Percentiles rank a stretch among this genome's conserved stretches.
Conservation (phyloP, 2,888 invertebrate genomes). For the Caenorhabditis doughertyi region DNA sequence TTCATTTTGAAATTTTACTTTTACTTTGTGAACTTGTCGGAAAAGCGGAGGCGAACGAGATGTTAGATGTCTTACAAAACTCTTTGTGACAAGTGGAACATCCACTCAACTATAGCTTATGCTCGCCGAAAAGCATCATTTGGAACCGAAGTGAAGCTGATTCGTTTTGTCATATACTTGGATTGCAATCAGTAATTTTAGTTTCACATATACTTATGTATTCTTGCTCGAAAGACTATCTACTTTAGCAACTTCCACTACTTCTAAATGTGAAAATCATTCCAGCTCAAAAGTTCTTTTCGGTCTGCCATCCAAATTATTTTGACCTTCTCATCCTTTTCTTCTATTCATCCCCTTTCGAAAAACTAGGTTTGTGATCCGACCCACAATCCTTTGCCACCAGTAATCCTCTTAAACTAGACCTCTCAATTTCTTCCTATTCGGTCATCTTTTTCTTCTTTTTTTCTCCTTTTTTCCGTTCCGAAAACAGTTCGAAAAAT, state of each 20-base stretch:
- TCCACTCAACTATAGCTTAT: conserved; percentile 19
- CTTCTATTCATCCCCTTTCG: not conserved
- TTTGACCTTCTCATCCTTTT: not conserved
- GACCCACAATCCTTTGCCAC: conserved; percentile 2
- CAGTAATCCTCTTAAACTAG: conserved; percentile 58
- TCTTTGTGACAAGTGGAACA: conserved; percentile 30
- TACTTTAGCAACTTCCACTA: no score
- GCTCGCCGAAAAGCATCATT: not conserved
- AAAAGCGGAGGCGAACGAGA: not conserved
- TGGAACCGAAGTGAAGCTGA: conserved; percentile 9
- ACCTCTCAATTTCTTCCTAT: conserved; percentile 34
- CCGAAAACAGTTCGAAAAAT: conserved; percentile 57
- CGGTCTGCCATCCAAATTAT: not conserved
- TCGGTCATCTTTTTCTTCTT: conserved; percentile 17
- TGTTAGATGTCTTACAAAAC: conserved; percentile 29
- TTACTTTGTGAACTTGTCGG: not conserved
- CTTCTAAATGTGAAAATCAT: no score
- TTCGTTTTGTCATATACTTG: conserved; percentile 13
- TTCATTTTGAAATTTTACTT: conserved; percentile 1
- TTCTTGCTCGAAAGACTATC: no score
- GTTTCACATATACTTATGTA: no score
- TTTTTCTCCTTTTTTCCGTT: conserved; percentile 37
- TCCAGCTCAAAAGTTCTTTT: no score
- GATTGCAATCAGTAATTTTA: not conserved
- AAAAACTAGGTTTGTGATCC: conserved; percentile 18